Base-by-base conservation (phyloP, 2,888 invertebrate genomes). In the Tetrapedia diversipes region DNA sequence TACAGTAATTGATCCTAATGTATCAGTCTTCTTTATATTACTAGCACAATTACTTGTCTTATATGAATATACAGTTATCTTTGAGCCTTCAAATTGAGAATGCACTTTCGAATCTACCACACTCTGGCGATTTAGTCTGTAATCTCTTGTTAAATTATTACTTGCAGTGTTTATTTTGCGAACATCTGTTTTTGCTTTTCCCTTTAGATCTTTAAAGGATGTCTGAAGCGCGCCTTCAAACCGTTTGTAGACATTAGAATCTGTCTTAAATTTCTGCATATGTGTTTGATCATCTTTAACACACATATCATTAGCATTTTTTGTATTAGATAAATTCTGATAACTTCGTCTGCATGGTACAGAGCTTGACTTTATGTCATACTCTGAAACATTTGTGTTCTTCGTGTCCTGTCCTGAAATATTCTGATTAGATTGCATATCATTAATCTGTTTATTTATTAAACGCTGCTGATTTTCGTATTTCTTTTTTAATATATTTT, bases 191-290 rank as follows among this genome's bases (percentile, higher is more conserved):
- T 65, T 81, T 14, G 27, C 16, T 41, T 68, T 76, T 4, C 41
- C 43, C 19, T 37, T 27, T 8, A 45, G n/a, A 56, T 63, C 66
- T 57, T 64, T 82, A 22, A 16, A 34, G n/a, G 24, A 39, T 6
- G 47, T 24, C 29, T 61, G 70, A n/a, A 60, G n/a, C 10, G 37
- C 47, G 39, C 54, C 53, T 0, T 70, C 53, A 10, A 77, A 72
- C 49, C 72, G 67, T 27, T 72, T 71, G n/a, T 60, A 79, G 37
- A 69, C 47, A 4, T 69, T 73, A 37, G 73, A 32, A n/a, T 79
- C 78, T 51, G 47, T 79, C 24, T 54, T 77, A 41, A 61, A 68
- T 34, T 69, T 75, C n/a, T 75, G 77, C 16, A 19, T 24, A 16
- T 34, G 51, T 6, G 60, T 37, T 34, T 77, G 79, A 41, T 67